Evolutionary conservation across 2,888 invertebrate species (phyloP).

Genomic region (Mythimna pallens): DNA sequence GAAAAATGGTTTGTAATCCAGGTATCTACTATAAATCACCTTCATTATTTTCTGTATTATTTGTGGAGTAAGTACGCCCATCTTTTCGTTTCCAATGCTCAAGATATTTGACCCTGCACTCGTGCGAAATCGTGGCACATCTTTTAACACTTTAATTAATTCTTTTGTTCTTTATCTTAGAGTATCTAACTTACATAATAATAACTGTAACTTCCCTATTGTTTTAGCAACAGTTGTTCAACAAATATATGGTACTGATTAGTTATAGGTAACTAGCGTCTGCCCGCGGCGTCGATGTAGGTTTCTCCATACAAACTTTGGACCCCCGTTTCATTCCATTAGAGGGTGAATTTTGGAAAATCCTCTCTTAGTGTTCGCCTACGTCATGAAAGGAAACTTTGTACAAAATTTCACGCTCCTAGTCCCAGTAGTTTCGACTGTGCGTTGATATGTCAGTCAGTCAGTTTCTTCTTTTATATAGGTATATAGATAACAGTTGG

Average conservation of each 20-base stretch:
- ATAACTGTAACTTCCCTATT: background rate
- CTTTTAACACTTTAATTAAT: constrained; percentile 48
- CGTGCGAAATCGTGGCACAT: constrained; percentile 29
- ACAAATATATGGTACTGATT: background rate
- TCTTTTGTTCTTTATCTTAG: constrained; percentile 41
- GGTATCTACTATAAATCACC: constrained; percentile 39
- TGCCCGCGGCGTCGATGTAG: too few relatives aligned
- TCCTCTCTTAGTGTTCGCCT: too few relatives aligned
- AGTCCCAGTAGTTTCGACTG: too few relatives aligned
- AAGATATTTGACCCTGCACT: constrained; percentile 50
- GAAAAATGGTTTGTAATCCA: constrained; percentile 43
- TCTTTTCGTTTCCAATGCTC: constrained; percentile 10
- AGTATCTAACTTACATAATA: too few relatives aligned
- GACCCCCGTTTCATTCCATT: too few relatives aligned
- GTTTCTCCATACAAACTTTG: too few relatives aligned
- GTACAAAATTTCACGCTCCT: too few relatives aligned
- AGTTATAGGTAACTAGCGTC: too few relatives aligned
- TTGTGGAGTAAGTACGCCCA: constrained; percentile 10
- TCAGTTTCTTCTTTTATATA: too few relatives aligned
- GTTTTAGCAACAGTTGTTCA: background rate
- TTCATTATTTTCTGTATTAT: constrained; percentile 31
- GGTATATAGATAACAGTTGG: background rate
- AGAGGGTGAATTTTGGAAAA: too few relatives aligned
- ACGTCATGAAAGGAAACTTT: too few relatives aligned
- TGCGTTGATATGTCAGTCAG: too few relatives aligned